Percentiles rank a stretch among this genome's conserved stretches.
Evolutionary conservation across 2,888 invertebrate genomes (phyloP).

Genomic region (Peribatodes rhomboidaria): DNA sequence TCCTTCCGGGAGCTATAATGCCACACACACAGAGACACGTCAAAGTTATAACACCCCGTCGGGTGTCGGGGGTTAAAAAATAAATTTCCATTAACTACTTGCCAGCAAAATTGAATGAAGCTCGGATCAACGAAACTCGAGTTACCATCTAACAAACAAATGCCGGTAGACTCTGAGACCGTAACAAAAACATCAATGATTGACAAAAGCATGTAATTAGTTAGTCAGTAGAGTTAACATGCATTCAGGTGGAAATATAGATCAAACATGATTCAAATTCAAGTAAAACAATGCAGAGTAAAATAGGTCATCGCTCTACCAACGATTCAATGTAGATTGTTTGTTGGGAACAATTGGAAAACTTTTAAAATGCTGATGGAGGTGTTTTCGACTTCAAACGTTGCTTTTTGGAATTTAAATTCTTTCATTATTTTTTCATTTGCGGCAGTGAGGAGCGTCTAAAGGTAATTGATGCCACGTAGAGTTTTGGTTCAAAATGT

Average conservation of each 20-base stretch:
- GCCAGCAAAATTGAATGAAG: no score
- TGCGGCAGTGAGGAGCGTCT: not conserved
- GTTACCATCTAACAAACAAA: no score
- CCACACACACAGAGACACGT: no score
- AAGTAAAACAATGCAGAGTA: conserved; percentile 29
- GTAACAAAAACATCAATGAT: not conserved
- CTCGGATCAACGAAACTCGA: no score
- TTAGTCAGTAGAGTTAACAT: conserved; percentile 16
- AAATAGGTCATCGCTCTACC: conserved; percentile 20
- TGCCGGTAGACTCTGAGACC: no score
- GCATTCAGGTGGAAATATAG: conserved; percentile 32
- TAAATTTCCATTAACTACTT: no score
- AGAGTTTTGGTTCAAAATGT: no score
- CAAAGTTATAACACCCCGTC: no score
- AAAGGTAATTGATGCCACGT: no score
- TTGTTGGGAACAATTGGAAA: conserved; percentile 29
- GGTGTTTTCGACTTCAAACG: not conserved
- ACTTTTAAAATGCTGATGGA: not conserved
- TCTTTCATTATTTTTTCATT: not conserved
- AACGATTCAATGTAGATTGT: conserved; percentile 40
- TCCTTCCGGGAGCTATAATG: no score
- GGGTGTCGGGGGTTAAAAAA: no score
- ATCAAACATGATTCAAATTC: conserved; percentile 28
- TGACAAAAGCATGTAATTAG: conserved; percentile 9
- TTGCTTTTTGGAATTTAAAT: not conserved